Evolutionary conservation across 2,113 vertebrate species (phyloP).

Genomic region (Gobio gobio): DNA sequence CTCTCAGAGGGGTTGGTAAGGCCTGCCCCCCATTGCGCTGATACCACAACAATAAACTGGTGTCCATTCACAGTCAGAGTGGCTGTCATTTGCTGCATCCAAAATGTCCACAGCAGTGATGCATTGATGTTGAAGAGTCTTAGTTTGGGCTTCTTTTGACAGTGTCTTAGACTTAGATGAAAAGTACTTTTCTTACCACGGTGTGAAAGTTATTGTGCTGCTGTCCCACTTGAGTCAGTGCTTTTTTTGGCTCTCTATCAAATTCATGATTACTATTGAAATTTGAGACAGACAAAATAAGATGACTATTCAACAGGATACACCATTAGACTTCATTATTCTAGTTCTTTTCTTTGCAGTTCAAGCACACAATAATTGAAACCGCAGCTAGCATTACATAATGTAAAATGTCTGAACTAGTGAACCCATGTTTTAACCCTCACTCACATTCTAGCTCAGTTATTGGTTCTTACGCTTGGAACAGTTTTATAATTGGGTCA

Average conservation of each 20-base stretch:
- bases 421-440: neutral
- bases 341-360: neutral
- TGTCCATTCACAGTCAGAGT: conserved; percentile 61
- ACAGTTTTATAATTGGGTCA: neutral
- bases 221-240: conserved; percentile 46
- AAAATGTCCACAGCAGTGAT: conserved; percentile 51
- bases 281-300: conserved; percentile 47
- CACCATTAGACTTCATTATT: conserved; percentile 34
- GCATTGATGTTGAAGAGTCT: conserved; percentile 60
- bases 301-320: conserved; percentile 32
- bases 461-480: neutral
- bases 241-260: conserved; percentile 48
- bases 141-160: conserved; percentile 46
- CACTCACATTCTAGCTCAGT: neutral
- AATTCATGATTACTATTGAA: conserved; percentile 53
- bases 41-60: conserved; percentile 62
- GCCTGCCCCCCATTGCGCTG: conserved; percentile 59
- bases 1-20: conserved; percentile 57
- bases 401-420: neutral
- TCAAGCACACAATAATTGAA: conserved; percentile 18
- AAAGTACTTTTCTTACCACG: conserved; percentile 43
- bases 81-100: conserved; percentile 51
- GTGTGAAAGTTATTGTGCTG: conserved; percentile 49
- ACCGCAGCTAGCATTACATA: neutral
- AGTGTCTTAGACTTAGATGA: conserved; percentile 52